These are phyloP conservation scores for Phataginus tetradactyla DNA, from an alignment of 2,797 vertebrate genomes.

Conservation along the genomic window DNA sequence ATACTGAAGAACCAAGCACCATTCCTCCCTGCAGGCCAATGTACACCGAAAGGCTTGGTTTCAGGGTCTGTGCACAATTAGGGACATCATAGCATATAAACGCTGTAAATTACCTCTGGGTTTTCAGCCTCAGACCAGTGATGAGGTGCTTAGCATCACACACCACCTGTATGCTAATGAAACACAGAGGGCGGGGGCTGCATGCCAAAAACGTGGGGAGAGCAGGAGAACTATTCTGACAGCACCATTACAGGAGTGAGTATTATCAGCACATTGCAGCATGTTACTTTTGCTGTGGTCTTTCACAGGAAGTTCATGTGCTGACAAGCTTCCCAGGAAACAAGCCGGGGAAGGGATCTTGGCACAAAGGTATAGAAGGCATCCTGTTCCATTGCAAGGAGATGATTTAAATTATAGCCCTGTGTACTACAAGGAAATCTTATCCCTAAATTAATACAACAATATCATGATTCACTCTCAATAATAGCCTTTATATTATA, in stretches of 20 bases:
- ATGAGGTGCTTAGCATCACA: background rate
- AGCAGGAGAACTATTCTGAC: background rate
- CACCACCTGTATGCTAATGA: background rate
- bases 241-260: background rate
- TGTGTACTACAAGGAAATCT: background rate
- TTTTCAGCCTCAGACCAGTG: background rate
- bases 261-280: background rate
- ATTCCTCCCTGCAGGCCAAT: no score
- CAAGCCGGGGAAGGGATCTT: background rate
- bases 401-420: background rate
- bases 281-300: background rate
- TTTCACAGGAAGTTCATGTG: background rate
- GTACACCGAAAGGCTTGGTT: background rate
- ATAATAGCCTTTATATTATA: background rate
- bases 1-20: background rate
- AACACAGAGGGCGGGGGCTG: background rate
- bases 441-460: background rate
- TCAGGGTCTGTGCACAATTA: background rate
- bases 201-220: background rate
- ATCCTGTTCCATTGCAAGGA: background rate
- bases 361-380: background rate
- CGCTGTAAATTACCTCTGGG: background rate
- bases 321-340: background rate
- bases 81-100: rapidly evolving
- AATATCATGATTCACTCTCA: background rate